Base-by-base conservation (phyloP, 2,797 vertebrate species). In the Microctenopoma stevenorrisi region DNA sequence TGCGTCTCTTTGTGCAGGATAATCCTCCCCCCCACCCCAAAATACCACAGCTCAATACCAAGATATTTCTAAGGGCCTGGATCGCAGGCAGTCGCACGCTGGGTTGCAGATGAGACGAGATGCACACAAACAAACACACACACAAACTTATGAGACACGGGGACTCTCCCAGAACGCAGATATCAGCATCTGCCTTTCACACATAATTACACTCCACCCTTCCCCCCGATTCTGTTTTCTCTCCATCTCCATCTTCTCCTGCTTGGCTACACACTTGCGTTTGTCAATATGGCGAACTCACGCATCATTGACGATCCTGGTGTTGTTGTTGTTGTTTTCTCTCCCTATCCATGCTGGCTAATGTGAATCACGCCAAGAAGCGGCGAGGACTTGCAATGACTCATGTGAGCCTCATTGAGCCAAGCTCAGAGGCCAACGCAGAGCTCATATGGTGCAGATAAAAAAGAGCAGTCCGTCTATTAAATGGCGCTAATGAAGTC, bases 371-470 rank as follows among this genome's bases (percentile, higher is more conserved):
- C 4, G 46, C 46, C 72, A 62, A 76, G 82, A 57, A 67, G 81
- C 7, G 69, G 83, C 49, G 26, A 67, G 64, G 68, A 60, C 67
- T 74, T 4, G 55, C 64, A 62, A 68, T 81, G 82, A 82, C 50
- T 86, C 75, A 78, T 78, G 62, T 66, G 78, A 89, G 88, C 78
- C 85, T 90, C 89, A 85, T 76, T 87, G 85, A 85, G 66, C 85
- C 80, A 68, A 61, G 80, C 76, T 72, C 40, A 72, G 75, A 74
- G 68, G 64, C 62, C 15, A 74, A 80, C 59, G 57, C 7, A 42
- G 58, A 55, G 54, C 79, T 79, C 72, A 65, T 57, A 12, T 62
- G 74, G 67, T 12, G 42, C 57, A 18, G 52, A 66, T 77, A 44
- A 74, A 65, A 22, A 46, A 60, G 26, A 78, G 35, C 28, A 1